Evolutionary conservation across 2,888 invertebrate species (phyloP), one percentile per base, ranked within the genome.

Genomic region (Sarcophaga carnaria): DNA sequence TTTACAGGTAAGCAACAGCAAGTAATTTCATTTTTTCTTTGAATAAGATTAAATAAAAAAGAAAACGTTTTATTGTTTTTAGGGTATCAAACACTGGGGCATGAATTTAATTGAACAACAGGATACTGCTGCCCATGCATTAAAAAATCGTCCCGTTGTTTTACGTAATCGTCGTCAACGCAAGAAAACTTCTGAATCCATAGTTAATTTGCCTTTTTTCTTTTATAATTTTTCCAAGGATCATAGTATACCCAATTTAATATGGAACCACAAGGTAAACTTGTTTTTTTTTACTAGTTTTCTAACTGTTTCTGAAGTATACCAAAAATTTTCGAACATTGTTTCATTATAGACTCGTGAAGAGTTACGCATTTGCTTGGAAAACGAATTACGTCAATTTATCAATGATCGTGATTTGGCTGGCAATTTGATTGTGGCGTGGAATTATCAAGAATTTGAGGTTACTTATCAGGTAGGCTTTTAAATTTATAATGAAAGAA

Each of bases 371-470:
- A 97, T 97, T 92, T 97, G 97, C 2, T 94, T 99, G 87, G 98
- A 99, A 92, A 97, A 97, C 92, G 99, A 99, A 94, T 95, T 99
- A 77, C 95, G 98, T 67, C 96, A 97, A 82, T 98, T 99, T 93
- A 95, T 95, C 0, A 96, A 96, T 5, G 99, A 99, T 94, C 96
- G 98, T 88, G 99, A 99, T 91, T 95, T 98, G 88, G 96, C 97
- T 25, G 97, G 97, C 37, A 95, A 95, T 37, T 95, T 95, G 75
- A 94, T 97, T 45, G 97, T 97, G 0, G 97, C 99, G 0, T 99
- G 99, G 99, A 99, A 99, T 94, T 98, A 99, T 94, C 96, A 97
- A 63, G 99, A 99, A 94, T 98, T 99, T 92, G 98, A 99, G 94
- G 96, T 99, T 17, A 96, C 96, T 91, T 99, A 99, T 94, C 96